These are phyloP conservation scores for Poecile montanus DNA, from an alignment of 2,797 vertebrate genomes.

Conservation along the genomic window DNA sequence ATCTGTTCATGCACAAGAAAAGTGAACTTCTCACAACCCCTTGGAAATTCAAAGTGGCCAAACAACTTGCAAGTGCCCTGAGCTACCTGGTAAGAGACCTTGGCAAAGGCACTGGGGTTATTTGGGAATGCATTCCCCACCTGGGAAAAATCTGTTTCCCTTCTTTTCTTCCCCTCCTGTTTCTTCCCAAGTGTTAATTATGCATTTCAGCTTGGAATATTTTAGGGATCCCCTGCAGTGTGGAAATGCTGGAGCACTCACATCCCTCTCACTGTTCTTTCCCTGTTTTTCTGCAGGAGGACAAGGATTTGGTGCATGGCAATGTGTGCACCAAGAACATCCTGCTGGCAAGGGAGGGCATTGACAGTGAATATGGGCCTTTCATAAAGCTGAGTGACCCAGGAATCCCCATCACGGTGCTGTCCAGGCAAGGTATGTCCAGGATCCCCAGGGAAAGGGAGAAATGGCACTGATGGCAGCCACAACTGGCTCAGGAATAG, in stretches of 20 bases:
- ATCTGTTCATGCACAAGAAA: constrained; percentile 91
- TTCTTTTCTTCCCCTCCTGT: not conserved
- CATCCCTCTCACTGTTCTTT: not conserved
- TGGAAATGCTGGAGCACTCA: not conserved
- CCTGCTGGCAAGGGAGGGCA: constrained; percentile 90
- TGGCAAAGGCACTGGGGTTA: not conserved
- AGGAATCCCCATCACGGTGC: constrained; percentile 92
- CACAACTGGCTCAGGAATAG: not conserved
- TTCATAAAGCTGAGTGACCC: constrained; percentile 98
- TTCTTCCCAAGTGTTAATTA: not conserved
- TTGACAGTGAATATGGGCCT: constrained; percentile 84
- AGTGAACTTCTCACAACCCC: constrained; percentile 85
- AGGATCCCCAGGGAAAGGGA: not conserved
- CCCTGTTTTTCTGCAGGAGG: constrained; percentile 81
- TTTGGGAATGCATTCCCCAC: not conserved
- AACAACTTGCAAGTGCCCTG: constrained; percentile 93
- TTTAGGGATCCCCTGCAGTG: not conserved
- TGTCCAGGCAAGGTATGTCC: constrained; percentile 87
- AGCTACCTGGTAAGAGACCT: constrained; percentile 91
- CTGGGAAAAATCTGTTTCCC: not conserved
- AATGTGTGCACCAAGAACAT: constrained; percentile 97
- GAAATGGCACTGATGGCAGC: rapidly evolving
- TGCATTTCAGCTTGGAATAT: not conserved
- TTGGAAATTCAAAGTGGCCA: constrained; percentile 98
- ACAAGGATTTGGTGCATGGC: constrained; percentile 96